Conservation (phyloP, 2,888 invertebrate species). For the Plebejus melissa region DNA sequence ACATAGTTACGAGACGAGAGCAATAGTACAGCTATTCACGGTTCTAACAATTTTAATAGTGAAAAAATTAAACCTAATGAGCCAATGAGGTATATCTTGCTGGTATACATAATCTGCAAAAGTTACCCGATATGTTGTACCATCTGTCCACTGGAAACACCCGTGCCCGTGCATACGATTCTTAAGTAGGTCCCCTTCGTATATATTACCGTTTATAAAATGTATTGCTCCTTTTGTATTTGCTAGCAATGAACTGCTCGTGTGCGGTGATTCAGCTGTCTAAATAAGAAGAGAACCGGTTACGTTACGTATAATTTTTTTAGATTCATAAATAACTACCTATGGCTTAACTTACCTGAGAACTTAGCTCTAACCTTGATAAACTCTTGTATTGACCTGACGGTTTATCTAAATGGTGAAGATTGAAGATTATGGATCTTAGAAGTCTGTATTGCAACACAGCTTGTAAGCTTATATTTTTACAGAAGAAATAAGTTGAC, state of each 20-base stretch:
- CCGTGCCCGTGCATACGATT: constrained; percentile 80
- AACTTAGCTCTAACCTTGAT: background rate
- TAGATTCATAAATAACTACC: too few species aligned
- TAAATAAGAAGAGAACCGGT: background rate
- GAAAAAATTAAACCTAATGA: background rate
- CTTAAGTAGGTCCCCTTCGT: constrained; percentile 74
- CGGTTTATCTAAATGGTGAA: background rate
- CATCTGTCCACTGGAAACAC: constrained; percentile 78
- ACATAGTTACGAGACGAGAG: too few species aligned
- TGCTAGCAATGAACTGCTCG: constrained; percentile 54
- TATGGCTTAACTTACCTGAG: background rate
- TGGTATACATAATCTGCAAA: background rate
- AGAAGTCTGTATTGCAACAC: background rate
- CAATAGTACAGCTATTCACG: too few species aligned
- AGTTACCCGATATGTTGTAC: constrained; percentile 74
- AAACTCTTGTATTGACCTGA: background rate
- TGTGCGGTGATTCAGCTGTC: constrained; percentile 41
- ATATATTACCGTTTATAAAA: constrained; percentile 78
- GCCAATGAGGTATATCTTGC: background rate
- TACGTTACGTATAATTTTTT: background rate
- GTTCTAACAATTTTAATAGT: too few species aligned
- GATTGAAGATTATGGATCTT: background rate
- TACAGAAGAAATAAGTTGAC: background rate
- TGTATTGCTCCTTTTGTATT: constrained; percentile 70
- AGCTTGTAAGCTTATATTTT: too few species aligned